Base-by-base conservation (phyloP, 2,888 invertebrate genomes). In the Aquatica leii region DNA sequence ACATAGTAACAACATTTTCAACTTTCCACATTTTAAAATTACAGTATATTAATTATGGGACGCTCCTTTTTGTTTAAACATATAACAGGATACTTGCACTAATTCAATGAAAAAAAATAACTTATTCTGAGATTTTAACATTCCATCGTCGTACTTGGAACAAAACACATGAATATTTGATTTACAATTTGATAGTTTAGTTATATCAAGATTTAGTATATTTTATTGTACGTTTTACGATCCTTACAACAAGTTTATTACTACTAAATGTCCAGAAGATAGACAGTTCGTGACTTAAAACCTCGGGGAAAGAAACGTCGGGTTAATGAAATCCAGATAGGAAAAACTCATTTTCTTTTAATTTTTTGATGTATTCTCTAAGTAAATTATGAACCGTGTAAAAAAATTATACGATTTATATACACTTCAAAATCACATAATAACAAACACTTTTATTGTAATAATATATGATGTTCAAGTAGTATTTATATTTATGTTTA, bases 1-100 rank as follows among this genome's bases (percentile, higher is more conserved):
- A 78, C 77, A 66, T 52, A 37, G 76, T 75, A 78, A 74, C 74
- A 75, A 72, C 75, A n/a, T n/a, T n/a, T n/a, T n/a, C n/a, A 71
- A 73, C 78, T 78, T 78, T 79, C 77, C 77, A 76, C 71, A 53
- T 46, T 61, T 57, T 37, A 14, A 14, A 18, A 50, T 50, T 50
- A 18, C 21, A 48, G 15, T 12, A 11, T 48, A 48, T 48, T 48
- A 20, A 48, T 48, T 48, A n/a, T n/a, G n/a, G n/a, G n/a, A n/a
- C n/a, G n/a, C n/a, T 5, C 9, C 9, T 6, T 31, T n/a, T n/a
- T n/a, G n/a, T n/a, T n/a, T n/a, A n/a, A n/a, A n/a, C n/a, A n/a
- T n/a, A n/a, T n/a, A n/a, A n/a, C n/a, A n/a, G n/a, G n/a, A n/a
- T n/a, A n/a, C n/a, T n/a, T n/a, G n/a, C n/a, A n/a, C n/a, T n/a